Percentiles rank a stretch among this genome's conserved stretches.
Evolutionary conservation across 2,113 vertebrate species (phyloP).

Genomic region (Nesogale talazaci): DNA sequence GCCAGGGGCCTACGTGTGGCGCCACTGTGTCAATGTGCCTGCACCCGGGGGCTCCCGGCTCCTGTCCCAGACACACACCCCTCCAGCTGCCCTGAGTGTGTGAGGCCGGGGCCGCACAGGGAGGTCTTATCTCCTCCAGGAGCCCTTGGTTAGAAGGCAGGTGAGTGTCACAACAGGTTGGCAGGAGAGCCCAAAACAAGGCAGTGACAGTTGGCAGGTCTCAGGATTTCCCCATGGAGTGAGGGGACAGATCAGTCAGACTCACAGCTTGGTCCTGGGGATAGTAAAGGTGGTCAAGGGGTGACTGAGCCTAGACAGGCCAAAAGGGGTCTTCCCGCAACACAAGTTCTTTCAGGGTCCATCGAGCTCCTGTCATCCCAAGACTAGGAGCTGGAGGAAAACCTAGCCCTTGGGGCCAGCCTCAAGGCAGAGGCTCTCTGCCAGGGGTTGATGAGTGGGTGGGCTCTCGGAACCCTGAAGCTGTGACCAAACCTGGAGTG

Average conservation of each 20-base stretch:
- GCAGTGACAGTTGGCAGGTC: not conserved
- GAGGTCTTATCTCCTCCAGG: not conserved
- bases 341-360: not conserved
- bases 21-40: not conserved
- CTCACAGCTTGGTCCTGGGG: not conserved
- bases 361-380: not conserved
- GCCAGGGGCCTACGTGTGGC: not conserved
- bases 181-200: not conserved
- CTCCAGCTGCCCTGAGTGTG: not conserved
- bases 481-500: not conserved
- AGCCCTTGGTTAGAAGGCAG: not conserved
- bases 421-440: not conserved
- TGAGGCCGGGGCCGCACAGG: not conserved
- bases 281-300: not conserved
- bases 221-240: not conserved
- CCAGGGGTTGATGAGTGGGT: not conserved
- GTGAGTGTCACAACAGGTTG: not conserved
- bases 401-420: not conserved
- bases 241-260: constrained; percentile 48
- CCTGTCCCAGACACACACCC: not conserved
- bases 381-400: not conserved
- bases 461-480: not conserved
- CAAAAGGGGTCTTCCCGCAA: not conserved
- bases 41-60: not conserved
- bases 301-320: not conserved